A percentile compares a stretch with the other conserved stretches of the same genome.
These are phyloP conservation scores for Uropetala carovei DNA, from an alignment of 2,888 invertebrate genomes.

Conservation along the genomic window DNA sequence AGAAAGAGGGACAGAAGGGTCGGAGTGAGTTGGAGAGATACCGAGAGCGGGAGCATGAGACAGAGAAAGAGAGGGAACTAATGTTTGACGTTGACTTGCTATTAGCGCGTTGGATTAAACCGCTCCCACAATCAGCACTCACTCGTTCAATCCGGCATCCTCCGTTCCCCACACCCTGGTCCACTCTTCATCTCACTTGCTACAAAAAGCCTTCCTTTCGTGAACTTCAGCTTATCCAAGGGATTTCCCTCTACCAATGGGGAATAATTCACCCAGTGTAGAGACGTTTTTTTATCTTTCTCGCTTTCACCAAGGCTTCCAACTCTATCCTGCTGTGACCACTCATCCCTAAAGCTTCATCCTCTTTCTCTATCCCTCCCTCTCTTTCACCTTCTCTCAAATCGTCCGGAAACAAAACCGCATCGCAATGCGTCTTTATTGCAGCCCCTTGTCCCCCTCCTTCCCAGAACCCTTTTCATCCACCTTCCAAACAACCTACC, in stretches of 20 bases:
- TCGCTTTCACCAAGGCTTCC: background rate
- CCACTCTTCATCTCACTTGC: background rate
- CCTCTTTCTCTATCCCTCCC: too few relatives aligned
- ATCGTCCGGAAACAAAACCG: background rate
- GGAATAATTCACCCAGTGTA: background rate
- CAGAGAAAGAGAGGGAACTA: background rate
- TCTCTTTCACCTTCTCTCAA: too few relatives aligned
- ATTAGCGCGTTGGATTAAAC: background rate
- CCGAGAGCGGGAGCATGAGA: background rate
- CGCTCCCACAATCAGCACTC: background rate
- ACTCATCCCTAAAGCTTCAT: too few relatives aligned
- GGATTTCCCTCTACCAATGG: background rate
- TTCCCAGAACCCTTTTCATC: background rate
- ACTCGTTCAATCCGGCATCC: background rate
- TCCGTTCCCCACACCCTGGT: background rate
- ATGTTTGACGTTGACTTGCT: background rate
- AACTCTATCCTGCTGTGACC: too few relatives aligned
- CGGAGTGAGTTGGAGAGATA: background rate
- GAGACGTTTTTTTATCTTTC: background rate
- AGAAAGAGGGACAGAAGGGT: background rate
- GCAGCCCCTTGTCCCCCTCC: background rate
- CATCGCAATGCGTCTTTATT: constrained; percentile 19
- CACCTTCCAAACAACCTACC: too few relatives aligned
- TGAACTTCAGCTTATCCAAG: background rate
- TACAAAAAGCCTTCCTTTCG: background rate